Base-by-base conservation (phyloP, 2,113 vertebrate genomes). In the Sturnira hondurensis region DNA sequence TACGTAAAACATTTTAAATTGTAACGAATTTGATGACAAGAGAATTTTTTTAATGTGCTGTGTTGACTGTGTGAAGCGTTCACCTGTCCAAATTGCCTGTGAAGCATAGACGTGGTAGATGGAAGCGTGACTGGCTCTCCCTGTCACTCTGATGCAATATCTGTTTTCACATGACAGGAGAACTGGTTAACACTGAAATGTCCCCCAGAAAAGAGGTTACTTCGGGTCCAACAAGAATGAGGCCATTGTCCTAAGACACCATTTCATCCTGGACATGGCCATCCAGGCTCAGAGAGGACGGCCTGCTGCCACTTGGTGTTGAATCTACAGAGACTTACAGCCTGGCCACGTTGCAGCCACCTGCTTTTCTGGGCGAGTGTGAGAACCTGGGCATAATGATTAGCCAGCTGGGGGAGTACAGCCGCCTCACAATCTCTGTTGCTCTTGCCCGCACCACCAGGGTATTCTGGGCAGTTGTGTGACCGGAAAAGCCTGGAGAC, bases 381-480 rank as follows among this genome's bases (percentile, higher is more conserved):
- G 45, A 61, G 45, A 80, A 17, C 68, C 19, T 26, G 50, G 63
- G 8, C 47, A 2, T 52, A 54, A 54, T 52, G 61, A 54, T 31
- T 4, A 8, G 7, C 28, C 54, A 61, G 19, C 20, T 56, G 47
- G 24, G 38, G 38, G 5, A 58, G 4, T 2, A 16, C 6, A 43
- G 0, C 9, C 41, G 6, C 24, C 31, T 54, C 38, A 7, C 38
- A 20, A 10, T 16, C 45, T 22, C 24, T 45, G 56, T 3, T 4
- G 24, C 1, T 10, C n/a, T 20, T 50, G 67, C 58, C 15, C 13
- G 65, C 43, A 50, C 33, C 12, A 58, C 2, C 22, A 12, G 11
- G 0, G 10, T 31, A 0, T 65, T 77, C 26, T 45, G 24, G 31
- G 10, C 1, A 12, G 15, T 10, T 1, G 0, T 31, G 4, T 17